Base-by-base conservation (phyloP, 2,113 vertebrate species). In the Pachycephala philippinensis region DNA sequence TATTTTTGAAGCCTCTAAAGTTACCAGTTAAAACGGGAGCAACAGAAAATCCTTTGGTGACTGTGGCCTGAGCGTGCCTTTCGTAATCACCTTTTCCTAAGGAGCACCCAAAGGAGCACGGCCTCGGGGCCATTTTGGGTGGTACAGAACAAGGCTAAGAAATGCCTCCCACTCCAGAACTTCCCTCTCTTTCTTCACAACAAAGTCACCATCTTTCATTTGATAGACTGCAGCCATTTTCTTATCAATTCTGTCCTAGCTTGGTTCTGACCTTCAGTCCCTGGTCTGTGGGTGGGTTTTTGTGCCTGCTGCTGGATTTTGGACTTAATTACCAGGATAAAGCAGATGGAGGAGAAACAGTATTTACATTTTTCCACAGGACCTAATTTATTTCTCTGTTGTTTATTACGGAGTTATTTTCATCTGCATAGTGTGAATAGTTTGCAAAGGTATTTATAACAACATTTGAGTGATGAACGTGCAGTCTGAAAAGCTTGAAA, bases 381-480 rank as follows among this genome's bases (percentile, higher is more conserved):
- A 70, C 30, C 37, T 79, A 47, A 60, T 92, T 80, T 84, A 52
- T 93, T 74, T 89, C 24, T 84, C 39, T 3, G 11, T 57, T 89
- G 50, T 92, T 95, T 84, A 78, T 86, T 47, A 24, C 61, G 11
- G 49, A 88, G 28, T 19, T 95, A 92, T 92, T 93, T 96, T 88
- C n/a, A 44, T 77, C 80, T 86, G 42, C 10, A 0, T 74, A 45
- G 59, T 53, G 54, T 71, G 64, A 92, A 42, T 86, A 69, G 24
- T 86, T 92, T 86, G 54, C 49, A 80, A 53, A 90, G 63, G 35
- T 88, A 84, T 93, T 92, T 93, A 54, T 92, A 92, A 77, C 64
- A 69, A 44, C 42, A 63, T 66, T 31, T 77, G 64, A 59, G 71
- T 47, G 56, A 63, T 75, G 70, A 84, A 40, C 0, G 0, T 75